Evolutionary conservation across 2,113 vertebrate species (phyloP), one percentile per base, ranked within the genome.

Genomic region (Sula dactylatra): DNA sequence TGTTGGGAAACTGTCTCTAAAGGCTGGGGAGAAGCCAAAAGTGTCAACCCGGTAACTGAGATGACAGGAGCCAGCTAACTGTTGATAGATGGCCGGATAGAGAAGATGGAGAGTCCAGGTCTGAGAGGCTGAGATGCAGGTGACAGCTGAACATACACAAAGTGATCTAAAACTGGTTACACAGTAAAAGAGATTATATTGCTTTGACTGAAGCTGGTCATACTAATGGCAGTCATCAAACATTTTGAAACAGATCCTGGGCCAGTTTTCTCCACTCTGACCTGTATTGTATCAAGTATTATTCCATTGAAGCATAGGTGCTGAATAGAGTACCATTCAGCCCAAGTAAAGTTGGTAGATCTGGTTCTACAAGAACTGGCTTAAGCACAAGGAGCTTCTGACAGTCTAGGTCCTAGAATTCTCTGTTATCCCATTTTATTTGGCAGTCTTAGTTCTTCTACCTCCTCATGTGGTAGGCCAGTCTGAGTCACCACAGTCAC

Each of bases 401-500:
- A 32, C 16, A 71, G 38, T 42, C 61, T 69, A 36, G 21, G 54
- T 66, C 52, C 24, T 31, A 52, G 72, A 61, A 73, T 55, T 74
- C 47, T 54, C 27, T 49, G 11, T 55, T 77, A 55, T 27, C 25
- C 8, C 7, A 8, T 62, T 84, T 77, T 45, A 54, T 47, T 50
- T 32, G 42, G 32, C 55, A 65, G 31, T 34, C 14, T 80, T 36
- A 42, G 11, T 59, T 77, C 20, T 59, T 82, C 81, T 79, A 94
- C 93, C 91, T 91, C 73, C 25, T 93, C 88, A 50, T 95, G 92
- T 9, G 97, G 97, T 87, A 98, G 86, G 47, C 96, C 94, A 88
- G 99, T 98, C 12, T 78, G 92, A 77, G 97, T 40, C 9, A 98
- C 99, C 42, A 99, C 98, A 10, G 99, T 98, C 5, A 95, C 95